phyloP scores from a whole-genome alignment of 2,797 vertebrate species.

The Mastacembelus armatus region DNA sequence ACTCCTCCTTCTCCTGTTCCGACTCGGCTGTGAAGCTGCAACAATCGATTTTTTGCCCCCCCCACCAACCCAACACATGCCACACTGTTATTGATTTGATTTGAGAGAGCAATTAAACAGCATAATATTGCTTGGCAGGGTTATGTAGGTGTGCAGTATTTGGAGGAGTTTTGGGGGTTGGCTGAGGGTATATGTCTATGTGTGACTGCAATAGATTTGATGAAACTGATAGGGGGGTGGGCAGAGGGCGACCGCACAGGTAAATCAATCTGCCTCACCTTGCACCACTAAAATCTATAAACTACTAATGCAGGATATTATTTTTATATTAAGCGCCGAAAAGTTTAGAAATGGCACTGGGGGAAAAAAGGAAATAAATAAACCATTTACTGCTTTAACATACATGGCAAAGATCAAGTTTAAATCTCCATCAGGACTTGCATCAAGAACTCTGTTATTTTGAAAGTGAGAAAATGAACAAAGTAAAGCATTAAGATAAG shows the following conservation, averaged over 20 bases:
- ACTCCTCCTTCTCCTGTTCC: slow-evolving; percentile 93
- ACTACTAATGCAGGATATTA: slow-evolving; percentile 53
- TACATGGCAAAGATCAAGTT: slow-evolving; percentile 5
- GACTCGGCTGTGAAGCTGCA: slow-evolving; percentile 96
- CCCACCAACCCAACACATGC: slow-evolving; percentile 54
- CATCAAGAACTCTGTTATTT: neutral
- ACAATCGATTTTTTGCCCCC: slow-evolving; percentile 77
- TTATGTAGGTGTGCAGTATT: slow-evolving; percentile 56
- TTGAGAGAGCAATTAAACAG: slow-evolving; percentile 87
- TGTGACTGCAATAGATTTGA: slow-evolving; percentile 64
- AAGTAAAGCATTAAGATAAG: neutral
- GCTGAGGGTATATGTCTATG: slow-evolving; percentile 32
- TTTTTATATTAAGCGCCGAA: slow-evolving; percentile 30
- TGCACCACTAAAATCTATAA: slow-evolving; percentile 52
- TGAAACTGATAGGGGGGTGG: slow-evolving; percentile 54
- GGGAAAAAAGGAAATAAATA: slow-evolving; percentile 4
- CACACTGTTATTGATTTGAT: slow-evolving; percentile 84
- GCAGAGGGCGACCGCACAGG: slow-evolving; percentile 12
- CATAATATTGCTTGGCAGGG: slow-evolving; percentile 70
- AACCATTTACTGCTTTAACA: slow-evolving; percentile 25
- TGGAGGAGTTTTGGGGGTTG: slow-evolving; percentile 48
- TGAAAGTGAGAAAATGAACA: slow-evolving; percentile 2
- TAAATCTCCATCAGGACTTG: neutral
- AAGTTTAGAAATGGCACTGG: slow-evolving; percentile 23
- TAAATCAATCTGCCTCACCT: slow-evolving; percentile 64